Evolutionary conservation across 2,797 vertebrate species (phyloP), one percentile per base, ranked within the genome.

Genomic region (Melanotaenia parkinsoni): DNA sequence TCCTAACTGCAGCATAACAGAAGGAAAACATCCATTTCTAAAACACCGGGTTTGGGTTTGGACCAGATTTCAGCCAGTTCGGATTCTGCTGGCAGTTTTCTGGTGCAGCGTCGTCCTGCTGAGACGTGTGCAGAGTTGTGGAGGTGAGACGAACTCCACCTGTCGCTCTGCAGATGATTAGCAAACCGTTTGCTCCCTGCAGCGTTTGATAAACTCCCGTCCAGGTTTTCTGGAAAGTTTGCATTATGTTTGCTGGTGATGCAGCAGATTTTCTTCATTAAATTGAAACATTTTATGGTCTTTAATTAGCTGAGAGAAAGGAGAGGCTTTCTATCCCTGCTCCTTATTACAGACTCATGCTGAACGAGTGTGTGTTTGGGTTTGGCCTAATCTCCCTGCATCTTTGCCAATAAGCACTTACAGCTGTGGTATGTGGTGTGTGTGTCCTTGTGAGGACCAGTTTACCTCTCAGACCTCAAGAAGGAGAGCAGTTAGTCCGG

Each of bases 261-360:
- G 65, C 76, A 32, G 70, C 81, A 80, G 58, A 59, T 79, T 80
- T 62, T 67, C 8, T 72, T 85, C 66, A 80, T 85, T 76, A 76
- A 63, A 57, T 81, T 67, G 16, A 40, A 69, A 62, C 66, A 3
- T 58, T 83, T 70, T 61, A 68, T 50, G 75, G 80, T 20, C 84
- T 86, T 61, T 88, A 85, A 88, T 88, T 83, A 85, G 76, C 68
- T 57, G 56, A 28, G n/a, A 62, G 69, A 26, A 74, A 38, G 51
- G n/a, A 38, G 65, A 77, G 2, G 56, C 59, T 75, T 72, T 66
- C 71, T 47, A 67, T 37, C 60, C 70, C 70, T 22, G 61, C 72
- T 74, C 58, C 76, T 86, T 81, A 85, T 85, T 85, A 81, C 79
- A 85, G 79, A 62, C 76, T 67, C 51, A 57, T 47, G 30, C 54